These are phyloP conservation scores for Tenthredo mesomela DNA, from an alignment of 2,888 invertebrate genomes.

Conservation along the genomic window DNA sequence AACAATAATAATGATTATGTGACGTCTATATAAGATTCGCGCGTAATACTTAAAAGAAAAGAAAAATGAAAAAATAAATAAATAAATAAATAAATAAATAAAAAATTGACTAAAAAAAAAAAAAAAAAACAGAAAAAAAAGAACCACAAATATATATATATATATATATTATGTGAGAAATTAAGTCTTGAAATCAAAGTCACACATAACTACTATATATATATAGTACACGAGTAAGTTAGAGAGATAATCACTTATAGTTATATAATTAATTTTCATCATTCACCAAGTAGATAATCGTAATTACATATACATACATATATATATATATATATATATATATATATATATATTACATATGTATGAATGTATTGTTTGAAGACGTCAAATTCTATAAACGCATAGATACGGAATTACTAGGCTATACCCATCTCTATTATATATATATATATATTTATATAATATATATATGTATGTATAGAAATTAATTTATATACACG, in stretches of 20 bases:
- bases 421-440: conserved; percentile 13
- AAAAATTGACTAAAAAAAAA: too few relatives aligned
- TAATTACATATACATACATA: not conserved
- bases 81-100: not conserved
- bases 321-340: not conserved
- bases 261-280: conserved; percentile 29
- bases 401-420: conserved; percentile 16
- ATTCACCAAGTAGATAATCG: conserved; percentile 15
- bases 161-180: conserved; percentile 8
- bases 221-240: not conserved
- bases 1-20: conserved; percentile 10
- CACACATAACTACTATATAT: conserved; percentile 10
- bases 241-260: conserved; percentile 1
- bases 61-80: not conserved
- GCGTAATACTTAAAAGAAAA: conserved; percentile 15
- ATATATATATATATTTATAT: conserved; percentile 38
- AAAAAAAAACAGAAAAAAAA: not conserved
- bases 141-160: not conserved
- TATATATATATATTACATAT: not conserved
- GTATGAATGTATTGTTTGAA: not conserved
- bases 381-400: conserved; percentile 31
- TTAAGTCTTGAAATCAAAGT: conserved; percentile 38
- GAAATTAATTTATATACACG: conserved; percentile 49
- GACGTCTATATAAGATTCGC: not conserved
- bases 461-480: conserved; percentile 31